Percentiles rank a stretch among this genome's conserved stretches.
Conservation (phyloP, 1,140 invertebrate genomes). For the Metaphire vulgaris region DNA sequence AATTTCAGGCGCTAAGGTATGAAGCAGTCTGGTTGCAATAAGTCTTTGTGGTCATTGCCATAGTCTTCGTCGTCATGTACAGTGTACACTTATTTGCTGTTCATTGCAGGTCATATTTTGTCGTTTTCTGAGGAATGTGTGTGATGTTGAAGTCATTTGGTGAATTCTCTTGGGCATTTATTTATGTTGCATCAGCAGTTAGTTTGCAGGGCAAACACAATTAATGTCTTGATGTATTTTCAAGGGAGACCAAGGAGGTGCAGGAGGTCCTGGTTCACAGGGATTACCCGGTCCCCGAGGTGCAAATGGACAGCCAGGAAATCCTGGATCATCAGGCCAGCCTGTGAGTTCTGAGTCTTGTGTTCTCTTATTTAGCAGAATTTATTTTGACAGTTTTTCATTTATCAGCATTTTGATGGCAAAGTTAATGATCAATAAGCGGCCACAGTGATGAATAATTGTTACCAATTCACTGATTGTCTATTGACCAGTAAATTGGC, state of each 20-base stretch:
- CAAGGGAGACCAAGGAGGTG: slow-evolving; percentile 14
- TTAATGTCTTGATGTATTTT: background rate
- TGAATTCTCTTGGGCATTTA: background rate
- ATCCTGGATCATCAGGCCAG: slow-evolving; percentile 18
- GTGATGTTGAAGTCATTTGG: background rate
- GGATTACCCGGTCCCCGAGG: slow-evolving; percentile 19
- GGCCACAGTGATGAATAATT: background rate
- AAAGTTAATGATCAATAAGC: background rate
- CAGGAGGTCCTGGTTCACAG: slow-evolving; percentile 2
- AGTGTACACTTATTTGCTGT: background rate
- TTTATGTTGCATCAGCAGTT: background rate
- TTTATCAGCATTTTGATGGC: background rate
- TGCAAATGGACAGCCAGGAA: slow-evolving; percentile 18
- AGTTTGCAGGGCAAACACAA: background rate
- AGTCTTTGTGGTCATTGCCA: background rate
- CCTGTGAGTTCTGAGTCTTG: slow-evolving; percentile 13
- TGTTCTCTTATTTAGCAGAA: slow-evolving; percentile 1
- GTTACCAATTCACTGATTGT: background rate
- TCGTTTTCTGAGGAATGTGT: background rate
- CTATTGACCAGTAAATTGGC: too few relatives aligned
- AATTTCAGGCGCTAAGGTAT: slow-evolving; percentile 26
- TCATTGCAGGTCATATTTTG: background rate
- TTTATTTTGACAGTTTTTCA: background rate
- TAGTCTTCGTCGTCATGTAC: background rate
- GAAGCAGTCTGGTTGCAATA: slow-evolving; percentile 22